Evolutionary conservation across 2,888 invertebrate genomes (phyloP), one percentile per base, ranked within the genome.

Genomic region (Napeogenes inachia): DNA sequence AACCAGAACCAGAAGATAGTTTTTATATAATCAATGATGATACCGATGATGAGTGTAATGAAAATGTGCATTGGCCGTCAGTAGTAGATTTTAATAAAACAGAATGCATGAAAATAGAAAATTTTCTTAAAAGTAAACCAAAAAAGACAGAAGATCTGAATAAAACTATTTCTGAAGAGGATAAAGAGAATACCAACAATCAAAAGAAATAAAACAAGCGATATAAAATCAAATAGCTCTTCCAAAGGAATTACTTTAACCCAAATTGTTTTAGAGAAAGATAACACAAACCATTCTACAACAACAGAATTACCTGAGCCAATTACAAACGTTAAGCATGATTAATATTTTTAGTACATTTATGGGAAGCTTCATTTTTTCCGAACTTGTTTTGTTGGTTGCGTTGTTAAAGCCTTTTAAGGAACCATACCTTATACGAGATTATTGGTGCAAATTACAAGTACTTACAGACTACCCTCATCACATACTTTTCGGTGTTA

Each of bases 361-460:
- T 21, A 64, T 76, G 4, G 76, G 74, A n/a, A 42, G 60, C 1
- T 50, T 78, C 2, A 68, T 86, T 2, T 79, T 80, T 54, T 2
- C 65, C 0, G 82, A 88, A 74, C 4, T 80, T 6, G 42, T 79
- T 3, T 55, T 76, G n/a, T 67, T 85, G 13, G 59, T 84, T 12
- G 75, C 73, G 2, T 72, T 88, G 10, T 69, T 88, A 38, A 87
- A 81, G 62, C 87, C 87, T 0, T 46, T 83, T 2, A 71, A 67
- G 63, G 78, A 87, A 61, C 83, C 87, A 0, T 77, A 72, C 46
- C 65, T 61, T 21, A 73, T 84, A 47, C 77, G 86, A 73, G 75
- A 85, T 63, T 60, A 71, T 38, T 86, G 82, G 80, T 75, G 63
- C 59, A 69, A 70, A 50, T 65, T 80, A 5, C 73, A 79, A 59